These are phyloP conservation scores for Tamias sibiricus DNA, from an alignment of 2,113 vertebrate genomes.

Conservation along the genomic window DNA sequence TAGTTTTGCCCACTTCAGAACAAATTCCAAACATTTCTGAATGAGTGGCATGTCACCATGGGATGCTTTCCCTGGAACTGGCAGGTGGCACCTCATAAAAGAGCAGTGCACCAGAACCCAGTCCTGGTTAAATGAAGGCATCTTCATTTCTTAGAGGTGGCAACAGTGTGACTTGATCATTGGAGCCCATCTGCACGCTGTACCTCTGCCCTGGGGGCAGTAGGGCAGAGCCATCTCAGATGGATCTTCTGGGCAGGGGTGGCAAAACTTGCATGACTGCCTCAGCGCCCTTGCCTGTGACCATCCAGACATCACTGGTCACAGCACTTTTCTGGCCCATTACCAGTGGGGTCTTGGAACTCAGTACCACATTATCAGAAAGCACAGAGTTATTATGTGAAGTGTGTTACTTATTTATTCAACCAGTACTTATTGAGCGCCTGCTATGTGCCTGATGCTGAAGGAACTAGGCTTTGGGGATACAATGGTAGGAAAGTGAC, in stretches of 20 bases:
- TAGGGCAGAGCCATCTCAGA: background rate
- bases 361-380: background rate
- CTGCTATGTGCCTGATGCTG: background rate
- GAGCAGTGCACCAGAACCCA: background rate
- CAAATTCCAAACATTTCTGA: background rate
- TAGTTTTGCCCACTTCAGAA: background rate
- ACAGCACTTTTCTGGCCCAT: background rate
- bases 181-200: too few relatives aligned
- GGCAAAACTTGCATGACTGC: background rate
- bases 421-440: background rate
- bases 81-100: background rate
- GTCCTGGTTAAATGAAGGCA: background rate
- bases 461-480: background rate
- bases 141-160: background rate
- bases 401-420: background rate
- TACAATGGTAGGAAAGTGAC: background rate
- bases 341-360: background rate
- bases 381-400: background rate
- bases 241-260: background rate
- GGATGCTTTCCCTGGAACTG: background rate
- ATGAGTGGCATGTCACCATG: accelerated
- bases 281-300: background rate
- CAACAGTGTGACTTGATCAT: background rate
- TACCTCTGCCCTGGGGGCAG: too few relatives aligned
- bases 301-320: accelerated